Base-by-base conservation (phyloP, 2,113 vertebrate species). In the Lagopus leucura region DNA sequence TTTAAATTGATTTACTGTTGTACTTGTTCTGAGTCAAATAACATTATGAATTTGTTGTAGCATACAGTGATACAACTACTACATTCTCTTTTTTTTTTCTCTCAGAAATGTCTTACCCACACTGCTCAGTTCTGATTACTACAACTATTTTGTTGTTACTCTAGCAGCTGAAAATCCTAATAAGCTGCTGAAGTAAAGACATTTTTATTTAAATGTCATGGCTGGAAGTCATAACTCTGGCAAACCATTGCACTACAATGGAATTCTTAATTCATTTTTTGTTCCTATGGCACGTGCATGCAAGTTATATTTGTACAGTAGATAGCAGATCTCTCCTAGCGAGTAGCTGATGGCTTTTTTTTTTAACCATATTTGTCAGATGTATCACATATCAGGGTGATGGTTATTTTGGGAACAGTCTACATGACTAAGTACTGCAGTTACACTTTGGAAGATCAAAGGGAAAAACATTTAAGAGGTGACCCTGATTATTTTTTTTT, bases 391-490 rank as follows among this genome's bases (percentile, higher is more conserved):
- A 97, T 98, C 99, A 92, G 81, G 89, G 58, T 89, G 86, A 85
- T 97, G 97, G 97, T 98, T 99, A 99, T 99, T 99, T 99, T 99
- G 98, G 98, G 98, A 98, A 97, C 95, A 96, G 97, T 97, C 97
- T 98, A 98, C 98, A 98, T 98, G 98, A 98, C 98, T 98, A 97
- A 98, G 98, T 97, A 97, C 97, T 98, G 98, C 98, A 98, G 96
- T 97, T 97, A 97, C 97, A 89, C 96, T 98, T 97, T 97, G 97
- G 97, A 98, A 96, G 97, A 97, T 97, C 96, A 97, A 97, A 98
- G 89, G 95, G 93, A 95, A 97, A 95, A 98, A 96, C 86, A 95
- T 79, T 97, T 89, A 94, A 96, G 97, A 98, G 98, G 97, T 98
- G 98, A 98, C 95, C 93, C 92, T 96, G 90, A 95, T 92, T 95